Evolutionary conservation across 2,888 invertebrate species (phyloP).

Genomic region (Platycheirus rosarum): DNA sequence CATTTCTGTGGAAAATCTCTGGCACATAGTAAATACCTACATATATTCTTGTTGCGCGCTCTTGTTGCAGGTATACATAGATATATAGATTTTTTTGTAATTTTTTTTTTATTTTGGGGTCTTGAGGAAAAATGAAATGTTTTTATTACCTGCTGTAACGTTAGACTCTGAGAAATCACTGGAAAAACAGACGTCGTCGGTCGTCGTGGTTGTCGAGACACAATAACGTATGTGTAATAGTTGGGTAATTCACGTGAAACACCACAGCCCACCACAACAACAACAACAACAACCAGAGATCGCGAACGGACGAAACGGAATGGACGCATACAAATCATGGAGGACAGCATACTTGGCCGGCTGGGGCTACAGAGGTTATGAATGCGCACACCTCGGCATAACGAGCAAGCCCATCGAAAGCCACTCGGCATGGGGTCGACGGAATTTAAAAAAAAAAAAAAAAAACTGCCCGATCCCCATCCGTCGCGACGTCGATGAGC

Average conservation of each 20-base stretch:
- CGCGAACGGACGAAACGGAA: constrained; percentile 37
- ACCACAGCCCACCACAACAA: constrained; percentile 54
- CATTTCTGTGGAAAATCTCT: constrained; percentile 68
- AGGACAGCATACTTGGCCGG: constrained; percentile 42
- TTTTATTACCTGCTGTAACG: constrained; percentile 59
- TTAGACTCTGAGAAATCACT: constrained; percentile 62
- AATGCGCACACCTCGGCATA: constrained; percentile 36
- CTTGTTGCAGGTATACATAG: constrained; percentile 33
- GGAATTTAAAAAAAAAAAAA: constrained; percentile 30
- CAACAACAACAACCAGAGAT: no score
- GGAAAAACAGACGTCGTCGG: constrained; percentile 43
- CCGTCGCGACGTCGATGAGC: constrained; percentile 11
- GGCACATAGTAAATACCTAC: neutral
- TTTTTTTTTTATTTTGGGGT: constrained; percentile 25
- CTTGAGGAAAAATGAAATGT: constrained; percentile 62
- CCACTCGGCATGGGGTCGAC: constrained; percentile 62
- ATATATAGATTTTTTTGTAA: neutral
- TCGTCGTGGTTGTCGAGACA: constrained; percentile 41
- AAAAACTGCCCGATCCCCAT: constrained; percentile 22
- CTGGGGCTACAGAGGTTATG: constrained; percentile 59
- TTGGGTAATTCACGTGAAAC: constrained; percentile 74
- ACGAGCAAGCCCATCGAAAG: constrained; percentile 58
- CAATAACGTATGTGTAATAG: constrained; percentile 73
- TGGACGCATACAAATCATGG: constrained; percentile 67
- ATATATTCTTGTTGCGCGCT: constrained; percentile 36